These are phyloP conservation scores for Zosterops japonicus DNA, from an alignment of 2,113 vertebrate species.

Conservation along the genomic window DNA sequence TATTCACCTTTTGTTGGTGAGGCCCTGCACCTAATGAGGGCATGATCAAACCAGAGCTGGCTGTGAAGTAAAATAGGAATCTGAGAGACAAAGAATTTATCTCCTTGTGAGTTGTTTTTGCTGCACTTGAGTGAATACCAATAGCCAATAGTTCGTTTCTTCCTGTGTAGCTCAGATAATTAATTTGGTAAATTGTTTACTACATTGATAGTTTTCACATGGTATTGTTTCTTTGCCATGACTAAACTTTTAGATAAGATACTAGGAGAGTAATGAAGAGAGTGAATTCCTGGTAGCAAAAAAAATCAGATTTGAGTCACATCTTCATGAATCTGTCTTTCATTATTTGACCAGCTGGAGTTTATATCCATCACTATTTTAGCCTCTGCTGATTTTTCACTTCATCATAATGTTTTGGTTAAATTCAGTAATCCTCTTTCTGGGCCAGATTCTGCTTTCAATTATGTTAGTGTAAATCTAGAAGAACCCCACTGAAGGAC, in stretches of 20 bases:
- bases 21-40: neutral
- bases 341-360: slow-evolving; percentile 69
- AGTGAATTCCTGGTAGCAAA: slow-evolving; percentile 26
- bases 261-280: neutral
- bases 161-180: neutral
- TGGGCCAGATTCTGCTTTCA: slow-evolving; percentile 65
- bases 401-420: slow-evolving; percentile 70
- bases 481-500: slow-evolving; percentile 41
- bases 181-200: slow-evolving; percentile 18
- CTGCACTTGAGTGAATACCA: neutral
- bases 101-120: neutral
- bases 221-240: neutral
- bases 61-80: neutral
- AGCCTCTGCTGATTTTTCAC: slow-evolving; percentile 63
- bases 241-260: slow-evolving; percentile 24
- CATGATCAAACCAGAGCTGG: neutral
- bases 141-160: neutral
- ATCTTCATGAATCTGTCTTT: slow-evolving; percentile 59
- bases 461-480: slow-evolving; percentile 56
- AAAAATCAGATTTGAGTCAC: slow-evolving; percentile 39
- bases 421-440: slow-evolving; percentile 60
- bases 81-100: neutral
- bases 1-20: neutral
- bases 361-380: slow-evolving; percentile 64
- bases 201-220: neutral